A percentile compares a stretch with the other conserved stretches of the same genome.
phyloP scores from a whole-genome alignment of 2,888 invertebrate genomes.

The Deladenus siricidicola region DNA sequence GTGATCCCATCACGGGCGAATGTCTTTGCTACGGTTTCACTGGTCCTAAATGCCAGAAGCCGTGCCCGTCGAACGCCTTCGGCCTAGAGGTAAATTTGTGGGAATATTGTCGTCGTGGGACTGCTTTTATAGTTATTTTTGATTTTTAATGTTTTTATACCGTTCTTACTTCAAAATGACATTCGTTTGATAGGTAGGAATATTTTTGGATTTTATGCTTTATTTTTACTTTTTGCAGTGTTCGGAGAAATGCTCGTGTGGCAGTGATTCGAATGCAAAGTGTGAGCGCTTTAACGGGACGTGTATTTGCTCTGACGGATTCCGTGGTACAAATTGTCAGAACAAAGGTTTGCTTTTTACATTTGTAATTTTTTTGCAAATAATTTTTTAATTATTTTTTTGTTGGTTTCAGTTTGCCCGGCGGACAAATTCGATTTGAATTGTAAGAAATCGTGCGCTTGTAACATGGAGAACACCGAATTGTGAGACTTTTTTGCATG shows the following conservation, averaged over 20 bases:
- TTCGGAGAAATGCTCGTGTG: conserved; percentile 37
- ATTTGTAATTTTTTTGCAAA: conserved; percentile 4
- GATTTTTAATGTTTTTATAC: conserved; percentile 1
- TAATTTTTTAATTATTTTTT: not conserved
- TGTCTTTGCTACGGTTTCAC: conserved; percentile 48
- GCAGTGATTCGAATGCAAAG: conserved; percentile 38
- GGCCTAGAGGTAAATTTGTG: conserved; percentile 33
- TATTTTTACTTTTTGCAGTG: no score
- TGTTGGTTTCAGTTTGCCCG: conserved; percentile 30
- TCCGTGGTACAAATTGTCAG: conserved; percentile 54
- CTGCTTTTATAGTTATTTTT: no score
- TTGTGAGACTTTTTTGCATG: conserved; percentile 28
- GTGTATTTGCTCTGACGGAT: conserved; percentile 61
- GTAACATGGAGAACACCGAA: conserved; percentile 45
- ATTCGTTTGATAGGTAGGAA: not conserved
- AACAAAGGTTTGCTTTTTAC: conserved; percentile 34
- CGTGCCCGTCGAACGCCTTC: conserved; percentile 39
- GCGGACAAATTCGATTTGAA: conserved; percentile 38
- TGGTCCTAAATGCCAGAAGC: conserved; percentile 46
- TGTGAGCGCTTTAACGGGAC: conserved; percentile 42
- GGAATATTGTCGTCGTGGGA: no score
- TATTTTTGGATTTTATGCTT: no score
- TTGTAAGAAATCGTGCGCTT: conserved; percentile 40
- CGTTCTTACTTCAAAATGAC: not conserved
- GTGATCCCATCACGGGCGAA: conserved; percentile 35